Base-by-base conservation (phyloP, 1,140 invertebrate genomes). In the Drosophila bocqueti region DNA sequence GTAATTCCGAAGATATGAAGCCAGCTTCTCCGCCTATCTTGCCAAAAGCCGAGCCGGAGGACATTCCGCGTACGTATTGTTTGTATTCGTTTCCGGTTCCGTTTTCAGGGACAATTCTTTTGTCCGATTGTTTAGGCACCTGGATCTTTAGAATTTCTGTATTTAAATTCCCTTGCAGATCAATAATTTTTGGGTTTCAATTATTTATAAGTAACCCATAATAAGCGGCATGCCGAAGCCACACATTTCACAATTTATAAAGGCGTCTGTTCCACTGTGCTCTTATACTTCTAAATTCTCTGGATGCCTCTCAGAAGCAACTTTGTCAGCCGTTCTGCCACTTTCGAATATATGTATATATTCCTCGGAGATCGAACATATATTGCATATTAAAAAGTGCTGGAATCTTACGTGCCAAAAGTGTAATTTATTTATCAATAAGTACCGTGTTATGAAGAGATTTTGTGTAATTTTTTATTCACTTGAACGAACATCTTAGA, bases 1-100 rank as follows among this genome's bases (percentile, higher is more conserved):
- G 11, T 26, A 38, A 11, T 24, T 36, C 18, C 26, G 49, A 60
- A 4, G 24, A 46, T n/a, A 16, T 40, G 1, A 54, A 76, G 42
- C 36, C 67, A n/a, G 24, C 55, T 24, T 38, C 74, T 16, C 42
- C 74, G 6, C 42, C 62, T 10, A 29, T n/a, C 29, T 42, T 46
- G 36, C 18, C 21, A 36, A 71, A 47, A 40, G 13, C 38, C 2
- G 47, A 43, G 7, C 29, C 63, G 10, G 73, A 77, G 43, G 73
- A 77, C 26, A 31, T n/a, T 24, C 9, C 34, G 10, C 47, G 74
- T 77, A 67, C 24, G 74, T 64, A 50, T 50, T 50, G 24, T 10
- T 42, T 21, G 13, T 38, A 54, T 18, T 50, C 2, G 47, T 54
- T 4, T 0, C 10, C 11, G 9, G 8, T 4, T 4, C n/a, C 34